Percentiles rank a stretch among this genome's conserved stretches.
These are phyloP conservation scores for Pontoporia blainvillei DNA, from an alignment of 2,113 vertebrate genomes.

Conservation along the genomic window DNA sequence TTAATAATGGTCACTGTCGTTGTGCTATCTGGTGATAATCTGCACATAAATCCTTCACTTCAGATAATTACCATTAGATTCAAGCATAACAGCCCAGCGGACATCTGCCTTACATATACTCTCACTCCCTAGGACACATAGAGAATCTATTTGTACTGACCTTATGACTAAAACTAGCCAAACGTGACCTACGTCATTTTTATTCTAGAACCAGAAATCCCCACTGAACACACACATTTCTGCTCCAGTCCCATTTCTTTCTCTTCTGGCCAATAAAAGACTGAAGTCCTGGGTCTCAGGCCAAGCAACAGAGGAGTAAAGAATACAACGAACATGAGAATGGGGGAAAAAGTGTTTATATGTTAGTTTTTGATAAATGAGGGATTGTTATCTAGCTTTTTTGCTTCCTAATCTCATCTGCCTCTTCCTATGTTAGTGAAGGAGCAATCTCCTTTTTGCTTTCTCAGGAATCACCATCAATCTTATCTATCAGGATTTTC, in stretches of 20 bases:
- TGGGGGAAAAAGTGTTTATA: neutral
- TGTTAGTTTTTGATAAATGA: neutral
- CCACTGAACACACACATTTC: neutral
- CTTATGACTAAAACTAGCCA: neutral
- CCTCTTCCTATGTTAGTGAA: neutral
- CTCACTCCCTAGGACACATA: neutral
- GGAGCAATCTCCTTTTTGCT: neutral
- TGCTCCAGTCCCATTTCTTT: neutral
- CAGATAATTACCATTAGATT: neutral
- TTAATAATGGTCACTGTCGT: neutral
- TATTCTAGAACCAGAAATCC: neutral
- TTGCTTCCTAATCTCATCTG: neutral
- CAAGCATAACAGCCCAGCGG: neutral
- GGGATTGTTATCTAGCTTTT: neutral
- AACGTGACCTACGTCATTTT: neutral
- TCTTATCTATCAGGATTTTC: constrained; percentile 18
- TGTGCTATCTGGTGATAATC: neutral
- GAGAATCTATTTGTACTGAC: neutral
- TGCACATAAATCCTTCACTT: neutral
- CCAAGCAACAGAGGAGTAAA: neutral
- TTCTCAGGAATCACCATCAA: neutral
- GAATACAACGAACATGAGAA: neutral
- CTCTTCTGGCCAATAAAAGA: neutral
- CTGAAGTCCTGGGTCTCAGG: neutral
- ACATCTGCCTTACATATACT: neutral